phyloP scores from a whole-genome alignment of 37 sponge, comb jelly and placozoan species.

The Theonella swinhoei region DNA sequence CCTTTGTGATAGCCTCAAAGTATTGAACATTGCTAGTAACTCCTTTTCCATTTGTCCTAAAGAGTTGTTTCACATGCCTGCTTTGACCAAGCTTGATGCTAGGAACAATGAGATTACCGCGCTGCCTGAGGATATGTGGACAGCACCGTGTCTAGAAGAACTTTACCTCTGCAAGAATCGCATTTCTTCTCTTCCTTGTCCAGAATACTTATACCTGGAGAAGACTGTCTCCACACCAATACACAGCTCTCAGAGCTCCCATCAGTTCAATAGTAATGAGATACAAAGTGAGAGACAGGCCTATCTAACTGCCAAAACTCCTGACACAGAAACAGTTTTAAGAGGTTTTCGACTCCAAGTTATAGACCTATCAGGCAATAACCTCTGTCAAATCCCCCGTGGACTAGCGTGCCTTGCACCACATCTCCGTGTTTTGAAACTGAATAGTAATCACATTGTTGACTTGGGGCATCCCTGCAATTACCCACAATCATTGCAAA shows the following conservation, averaged over 20 bases:
- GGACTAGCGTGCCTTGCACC: slow-evolving; percentile 73
- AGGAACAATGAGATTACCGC: slow-evolving; percentile 35
- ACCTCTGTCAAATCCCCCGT: slow-evolving; percentile 29
- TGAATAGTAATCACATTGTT: slow-evolving; percentile 37
- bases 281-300: not conserved
- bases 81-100: slow-evolving; percentile 27
- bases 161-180: slow-evolving; percentile 48
- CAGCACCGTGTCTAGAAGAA: slow-evolving; percentile 26
- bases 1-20: slow-evolving; percentile 15
- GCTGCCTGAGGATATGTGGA: slow-evolving; percentile 57
- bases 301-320: not conserved
- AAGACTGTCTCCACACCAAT: too few relatives aligned
- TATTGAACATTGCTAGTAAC: slow-evolving; percentile 49
- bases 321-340: not conserved
- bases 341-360: slow-evolving; percentile 20
- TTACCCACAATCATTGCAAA: slow-evolving; percentile 47
- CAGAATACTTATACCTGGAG: not conserved
- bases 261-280: not conserved
- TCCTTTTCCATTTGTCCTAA: slow-evolving; percentile 33
- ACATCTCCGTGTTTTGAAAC: slow-evolving; percentile 42
- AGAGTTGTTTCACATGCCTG: slow-evolving; percentile 45
- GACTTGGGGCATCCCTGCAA: slow-evolving; percentile 25
- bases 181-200: slow-evolving; percentile 45
- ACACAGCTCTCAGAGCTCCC: not conserved
- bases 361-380: slow-evolving; percentile 59